Conservation (phyloP, 2,113 vertebrate species). For the Malurus elegans region DNA sequence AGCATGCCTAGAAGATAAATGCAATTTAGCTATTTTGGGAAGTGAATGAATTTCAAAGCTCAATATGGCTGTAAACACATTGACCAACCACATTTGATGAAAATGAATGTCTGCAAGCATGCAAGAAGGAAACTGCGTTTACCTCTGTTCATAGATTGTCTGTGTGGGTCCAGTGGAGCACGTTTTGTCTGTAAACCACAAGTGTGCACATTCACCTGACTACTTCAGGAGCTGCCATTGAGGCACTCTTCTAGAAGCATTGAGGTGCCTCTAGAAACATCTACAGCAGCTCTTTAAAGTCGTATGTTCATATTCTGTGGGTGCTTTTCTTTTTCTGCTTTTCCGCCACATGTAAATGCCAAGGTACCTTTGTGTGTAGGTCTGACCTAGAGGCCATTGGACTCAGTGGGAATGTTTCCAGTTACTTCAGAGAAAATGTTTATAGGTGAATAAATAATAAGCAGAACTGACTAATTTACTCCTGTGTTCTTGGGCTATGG, state of each 20-base stretch:
- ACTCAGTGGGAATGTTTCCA: background rate
- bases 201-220: background rate
- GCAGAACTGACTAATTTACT: background rate
- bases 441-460: background rate
- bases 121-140: background rate
- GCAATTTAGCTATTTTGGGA: background rate
- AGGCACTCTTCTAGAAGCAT: background rate
- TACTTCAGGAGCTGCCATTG: background rate
- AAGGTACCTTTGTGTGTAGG: background rate
- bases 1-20: background rate
- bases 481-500: background rate
- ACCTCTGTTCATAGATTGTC: background rate
- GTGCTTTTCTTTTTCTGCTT: background rate
- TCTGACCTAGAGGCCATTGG: background rate
- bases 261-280: background rate
- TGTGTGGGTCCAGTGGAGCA: background rate
- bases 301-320: rapidly evolving
- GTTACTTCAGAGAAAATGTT: background rate
- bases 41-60: background rate
- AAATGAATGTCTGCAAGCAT: background rate
- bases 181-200: background rate
- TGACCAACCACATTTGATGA: background rate
- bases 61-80: background rate
- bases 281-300: background rate
- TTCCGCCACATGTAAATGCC: rapidly evolving